A percentile compares a stretch with the other conserved stretches of the same genome.
Conservation (phyloP, 2,888 invertebrate species). For the Leptinotarsa peninsularis region DNA sequence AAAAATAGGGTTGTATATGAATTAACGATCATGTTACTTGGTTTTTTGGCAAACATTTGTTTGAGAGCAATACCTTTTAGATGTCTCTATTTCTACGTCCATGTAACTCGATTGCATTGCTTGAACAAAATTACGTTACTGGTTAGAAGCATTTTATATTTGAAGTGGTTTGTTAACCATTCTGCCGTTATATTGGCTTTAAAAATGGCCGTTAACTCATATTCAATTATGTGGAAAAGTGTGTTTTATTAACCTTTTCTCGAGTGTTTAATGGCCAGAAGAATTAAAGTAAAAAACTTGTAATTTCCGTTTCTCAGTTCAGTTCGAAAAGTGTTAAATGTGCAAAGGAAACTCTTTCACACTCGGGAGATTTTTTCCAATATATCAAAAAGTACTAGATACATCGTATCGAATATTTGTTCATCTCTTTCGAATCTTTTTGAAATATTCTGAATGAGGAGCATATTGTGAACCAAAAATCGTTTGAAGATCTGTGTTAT, state of each 20-base stretch:
- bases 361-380: neutral
- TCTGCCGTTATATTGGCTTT: constrained; percentile 38
- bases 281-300: neutral
- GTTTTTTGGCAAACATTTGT: too few relatives aligned
- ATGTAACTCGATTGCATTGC: constrained; percentile 7
- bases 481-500: too few relatives aligned
- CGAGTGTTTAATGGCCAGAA: neutral
- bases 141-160: constrained; percentile 39
- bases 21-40: too few relatives aligned
- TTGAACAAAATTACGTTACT: constrained; percentile 35
- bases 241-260: constrained; percentile 36
- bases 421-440: too few relatives aligned
- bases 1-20: too few relatives aligned
- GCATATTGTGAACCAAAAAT: too few relatives aligned
- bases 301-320: neutral
- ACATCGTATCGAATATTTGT: too few relatives aligned
- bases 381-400: too few relatives aligned
- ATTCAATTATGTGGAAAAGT: constrained; percentile 35
- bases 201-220: constrained; percentile 40
- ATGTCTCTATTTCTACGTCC: constrained; percentile 6
- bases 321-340: neutral
- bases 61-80: too few relatives aligned
- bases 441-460: too few relatives aligned
- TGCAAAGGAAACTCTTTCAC: neutral
- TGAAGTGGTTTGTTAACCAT: constrained; percentile 29